Evolutionary conservation across 53 echinoderm and acorn worm genomes (phyloP).

Genomic region (Echinometra lucunter): DNA sequence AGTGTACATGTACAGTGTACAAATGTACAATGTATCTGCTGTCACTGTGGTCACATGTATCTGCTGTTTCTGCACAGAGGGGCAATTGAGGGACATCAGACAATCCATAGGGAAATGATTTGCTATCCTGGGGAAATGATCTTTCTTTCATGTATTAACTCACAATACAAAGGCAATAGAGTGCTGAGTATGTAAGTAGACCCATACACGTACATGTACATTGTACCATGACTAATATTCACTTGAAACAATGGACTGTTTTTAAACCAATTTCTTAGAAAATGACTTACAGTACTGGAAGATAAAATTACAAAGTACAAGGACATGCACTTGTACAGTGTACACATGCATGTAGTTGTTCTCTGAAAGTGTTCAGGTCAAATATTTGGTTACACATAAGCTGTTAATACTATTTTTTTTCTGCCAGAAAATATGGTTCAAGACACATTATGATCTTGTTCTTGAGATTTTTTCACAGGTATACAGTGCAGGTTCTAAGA

Average conservation of each 20-base stretch:
- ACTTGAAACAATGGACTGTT: not conserved
- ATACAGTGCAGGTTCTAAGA: no score
- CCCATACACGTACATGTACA: not conserved
- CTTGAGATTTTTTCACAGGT: no score
- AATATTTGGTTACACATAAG: not conserved
- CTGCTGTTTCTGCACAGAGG: no score
- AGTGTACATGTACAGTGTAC: no score
- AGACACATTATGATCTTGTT: no score
- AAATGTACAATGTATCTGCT: no score
- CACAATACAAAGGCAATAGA: no score
- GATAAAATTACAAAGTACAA: not conserved
- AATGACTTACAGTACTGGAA: not conserved
- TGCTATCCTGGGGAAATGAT: not conserved
- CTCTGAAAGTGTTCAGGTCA: not conserved
- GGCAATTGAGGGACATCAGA: not conserved
- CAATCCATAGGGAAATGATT: conserved; percentile 28
- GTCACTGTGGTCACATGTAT: no score
- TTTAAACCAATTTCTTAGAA: conserved; percentile 1
- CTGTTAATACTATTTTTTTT: no score
- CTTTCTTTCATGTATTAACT: not conserved
- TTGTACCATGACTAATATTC: not conserved
- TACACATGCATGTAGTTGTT: not conserved
- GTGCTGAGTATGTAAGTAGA: not conserved
- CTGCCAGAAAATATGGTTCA: no score
- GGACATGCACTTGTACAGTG: not conserved